Conservation (phyloP, 2,888 invertebrate species). For the Sinelater perroti region DNA sequence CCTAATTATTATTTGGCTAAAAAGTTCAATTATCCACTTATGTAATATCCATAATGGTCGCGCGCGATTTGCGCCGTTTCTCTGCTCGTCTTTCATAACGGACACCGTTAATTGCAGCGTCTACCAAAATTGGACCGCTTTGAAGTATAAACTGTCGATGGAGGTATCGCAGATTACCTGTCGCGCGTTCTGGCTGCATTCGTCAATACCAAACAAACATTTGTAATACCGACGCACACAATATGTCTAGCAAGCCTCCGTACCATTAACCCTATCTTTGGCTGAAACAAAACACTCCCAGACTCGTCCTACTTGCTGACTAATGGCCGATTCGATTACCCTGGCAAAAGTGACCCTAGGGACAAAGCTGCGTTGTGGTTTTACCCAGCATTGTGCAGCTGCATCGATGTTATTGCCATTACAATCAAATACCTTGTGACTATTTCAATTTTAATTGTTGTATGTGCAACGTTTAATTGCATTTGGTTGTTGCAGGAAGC, state of each 20-base stretch:
- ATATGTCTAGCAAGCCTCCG: background rate
- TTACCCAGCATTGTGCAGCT: conserved; percentile 1
- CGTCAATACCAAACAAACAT: too few relatives aligned
- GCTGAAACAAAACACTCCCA: conserved; percentile 25
- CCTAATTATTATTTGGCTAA: background rate
- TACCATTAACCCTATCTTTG: conserved; percentile 20
- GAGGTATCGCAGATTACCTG: conserved; percentile 57
- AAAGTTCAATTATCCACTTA: conserved; percentile 7
- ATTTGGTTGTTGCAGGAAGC: conserved; percentile 70
- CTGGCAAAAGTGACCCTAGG: conserved; percentile 7
- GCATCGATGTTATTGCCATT: background rate
- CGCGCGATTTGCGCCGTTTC: background rate
- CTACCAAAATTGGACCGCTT: conserved; percentile 19
- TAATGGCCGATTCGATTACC: conserved; percentile 29
- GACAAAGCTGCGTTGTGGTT: conserved; percentile 8
- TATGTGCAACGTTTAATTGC: background rate
- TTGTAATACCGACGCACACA: background rate
- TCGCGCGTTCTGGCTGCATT: too few relatives aligned
- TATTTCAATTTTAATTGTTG: background rate
- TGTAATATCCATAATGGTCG: conserved; percentile 2
- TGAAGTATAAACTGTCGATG: conserved; percentile 52
- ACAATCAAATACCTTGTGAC: background rate
- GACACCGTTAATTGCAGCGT: conserved; percentile 5
- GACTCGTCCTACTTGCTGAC: conserved; percentile 20
- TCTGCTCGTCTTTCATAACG: conserved; percentile 10